phyloP scores from a whole-genome alignment of 2,797 vertebrate genomes.

The Gila robusta region DNA sequence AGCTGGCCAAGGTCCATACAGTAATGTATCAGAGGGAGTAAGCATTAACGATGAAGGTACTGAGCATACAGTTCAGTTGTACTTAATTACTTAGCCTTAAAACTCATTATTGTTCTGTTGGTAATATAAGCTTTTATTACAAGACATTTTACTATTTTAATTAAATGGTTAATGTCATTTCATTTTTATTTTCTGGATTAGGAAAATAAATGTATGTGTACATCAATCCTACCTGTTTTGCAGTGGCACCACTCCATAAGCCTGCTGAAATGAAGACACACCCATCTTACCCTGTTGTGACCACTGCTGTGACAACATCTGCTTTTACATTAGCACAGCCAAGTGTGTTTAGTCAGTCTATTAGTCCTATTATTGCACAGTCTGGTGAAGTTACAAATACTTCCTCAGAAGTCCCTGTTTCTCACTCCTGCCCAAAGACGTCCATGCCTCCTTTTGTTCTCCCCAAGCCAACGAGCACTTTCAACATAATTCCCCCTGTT shows the following conservation, averaged over 20 bases:
- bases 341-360: constrained; percentile 25
- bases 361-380: constrained; percentile 44
- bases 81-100: neutral
- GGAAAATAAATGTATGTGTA: neutral
- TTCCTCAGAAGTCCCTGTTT: constrained; percentile 42
- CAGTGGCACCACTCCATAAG: constrained; percentile 63
- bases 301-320: constrained; percentile 39
- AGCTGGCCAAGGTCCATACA: constrained; percentile 91
- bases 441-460: constrained; percentile 69
- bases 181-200: neutral
- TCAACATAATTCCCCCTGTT: constrained; percentile 78
- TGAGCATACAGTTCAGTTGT: neutral
- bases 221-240: constrained; percentile 34
- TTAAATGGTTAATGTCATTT: constrained; percentile 18
- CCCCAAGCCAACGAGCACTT: constrained; percentile 77
- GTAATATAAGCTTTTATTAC: neutral
- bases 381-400: constrained; percentile 7
- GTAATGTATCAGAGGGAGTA: constrained; percentile 83
- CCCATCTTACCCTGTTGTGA: constrained; percentile 47
- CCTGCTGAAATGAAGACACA: constrained; percentile 64
- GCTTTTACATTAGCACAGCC: constrained; percentile 53
- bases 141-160: neutral
- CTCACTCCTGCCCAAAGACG: constrained; percentile 60
- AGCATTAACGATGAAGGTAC: constrained; percentile 80
- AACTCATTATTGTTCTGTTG: neutral